phyloP scores from a whole-genome alignment of 2,888 invertebrate genomes.

The Cremastobaeus sp. region DNA sequence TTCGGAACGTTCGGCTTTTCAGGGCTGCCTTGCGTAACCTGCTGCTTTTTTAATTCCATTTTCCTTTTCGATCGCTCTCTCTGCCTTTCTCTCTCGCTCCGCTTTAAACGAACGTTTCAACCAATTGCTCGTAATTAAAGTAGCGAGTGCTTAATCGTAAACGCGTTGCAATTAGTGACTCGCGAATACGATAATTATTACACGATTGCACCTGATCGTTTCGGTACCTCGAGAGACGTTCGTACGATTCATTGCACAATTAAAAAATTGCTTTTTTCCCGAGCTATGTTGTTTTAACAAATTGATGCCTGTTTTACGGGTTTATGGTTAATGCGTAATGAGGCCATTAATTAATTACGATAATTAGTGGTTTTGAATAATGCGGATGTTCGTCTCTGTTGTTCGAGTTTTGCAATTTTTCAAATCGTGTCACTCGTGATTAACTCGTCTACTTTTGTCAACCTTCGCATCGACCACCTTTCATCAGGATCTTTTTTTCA shows the following conservation, averaged over 20 bases:
- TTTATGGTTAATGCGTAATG: constrained; percentile 35
- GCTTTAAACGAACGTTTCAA: constrained; percentile 55
- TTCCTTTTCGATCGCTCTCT: constrained; percentile 18
- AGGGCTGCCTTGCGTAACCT: constrained; percentile 58
- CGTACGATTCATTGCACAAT: constrained; percentile 56
- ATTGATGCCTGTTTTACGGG: constrained; percentile 40
- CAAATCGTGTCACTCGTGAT: not conserved
- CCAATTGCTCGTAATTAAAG: constrained; percentile 61
- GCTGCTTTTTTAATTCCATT: constrained; percentile 52
- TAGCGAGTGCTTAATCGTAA: constrained; percentile 60
- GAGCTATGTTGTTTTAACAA: constrained; percentile 40
- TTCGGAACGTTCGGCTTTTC: constrained; percentile 55
- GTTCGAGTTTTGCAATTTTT: not conserved
- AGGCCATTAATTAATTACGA: constrained; percentile 38
- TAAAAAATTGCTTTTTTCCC: constrained; percentile 41
- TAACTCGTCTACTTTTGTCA: not conserved
- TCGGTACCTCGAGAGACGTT: constrained; percentile 38
- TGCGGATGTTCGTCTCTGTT: not conserved
- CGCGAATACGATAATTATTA: constrained; percentile 63
- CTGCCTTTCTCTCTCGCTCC: constrained; percentile 12
- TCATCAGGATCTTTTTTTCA: too few relatives aligned
- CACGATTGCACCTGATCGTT: constrained; percentile 62
- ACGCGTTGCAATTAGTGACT: constrained; percentile 62
- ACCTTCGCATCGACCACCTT: too few relatives aligned
- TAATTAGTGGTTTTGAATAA: constrained; percentile 38